phyloP scores from a whole-genome alignment of 2,888 invertebrate species.

The Pilophorus perplexus region DNA sequence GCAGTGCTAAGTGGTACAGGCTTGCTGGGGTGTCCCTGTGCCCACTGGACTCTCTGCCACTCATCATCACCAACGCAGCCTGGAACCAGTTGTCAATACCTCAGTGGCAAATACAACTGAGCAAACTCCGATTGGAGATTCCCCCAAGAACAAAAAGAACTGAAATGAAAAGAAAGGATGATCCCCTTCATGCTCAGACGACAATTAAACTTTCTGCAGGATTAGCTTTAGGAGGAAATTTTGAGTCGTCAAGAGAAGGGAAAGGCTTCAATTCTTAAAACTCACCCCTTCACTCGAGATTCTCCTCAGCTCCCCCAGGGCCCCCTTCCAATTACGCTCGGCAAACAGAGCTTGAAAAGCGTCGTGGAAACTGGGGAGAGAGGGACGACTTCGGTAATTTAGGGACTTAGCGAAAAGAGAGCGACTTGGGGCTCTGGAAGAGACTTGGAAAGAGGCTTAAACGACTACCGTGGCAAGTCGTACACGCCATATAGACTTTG shows the following conservation, averaged over 20 bases:
- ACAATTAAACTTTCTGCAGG: conserved; percentile 33
- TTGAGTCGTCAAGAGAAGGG: conserved; percentile 1
- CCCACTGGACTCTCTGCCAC: no score
- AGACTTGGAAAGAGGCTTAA: conserved; percentile 27
- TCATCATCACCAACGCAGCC: no score
- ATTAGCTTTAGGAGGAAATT: conserved; percentile 33
- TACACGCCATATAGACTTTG: conserved; percentile 16
- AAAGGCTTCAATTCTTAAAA: conserved; percentile 29
- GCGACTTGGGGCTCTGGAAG: neutral
- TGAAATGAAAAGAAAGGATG: neutral
- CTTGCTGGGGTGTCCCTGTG: no score
- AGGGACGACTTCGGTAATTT: conserved; percentile 34
- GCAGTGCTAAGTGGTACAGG: no score
- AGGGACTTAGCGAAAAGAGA: conserved; percentile 31
- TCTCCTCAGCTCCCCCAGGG: neutral
- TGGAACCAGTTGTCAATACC: no score
- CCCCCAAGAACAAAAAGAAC: no score
- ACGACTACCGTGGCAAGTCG: conserved; percentile 18
- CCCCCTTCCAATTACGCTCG: conserved; percentile 39
- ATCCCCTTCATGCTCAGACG: conserved; percentile 2
- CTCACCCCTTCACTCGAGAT: conserved; percentile 31
- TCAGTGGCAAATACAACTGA: no score
- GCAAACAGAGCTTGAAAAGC: conserved; percentile 39
- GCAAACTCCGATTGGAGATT: no score
- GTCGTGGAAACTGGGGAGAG: conserved; percentile 22